A percentile compares a stretch with the other conserved stretches of the same genome.
phyloP scores from a whole-genome alignment of 2,113 vertebrate species.

The Nestor notabilis region DNA sequence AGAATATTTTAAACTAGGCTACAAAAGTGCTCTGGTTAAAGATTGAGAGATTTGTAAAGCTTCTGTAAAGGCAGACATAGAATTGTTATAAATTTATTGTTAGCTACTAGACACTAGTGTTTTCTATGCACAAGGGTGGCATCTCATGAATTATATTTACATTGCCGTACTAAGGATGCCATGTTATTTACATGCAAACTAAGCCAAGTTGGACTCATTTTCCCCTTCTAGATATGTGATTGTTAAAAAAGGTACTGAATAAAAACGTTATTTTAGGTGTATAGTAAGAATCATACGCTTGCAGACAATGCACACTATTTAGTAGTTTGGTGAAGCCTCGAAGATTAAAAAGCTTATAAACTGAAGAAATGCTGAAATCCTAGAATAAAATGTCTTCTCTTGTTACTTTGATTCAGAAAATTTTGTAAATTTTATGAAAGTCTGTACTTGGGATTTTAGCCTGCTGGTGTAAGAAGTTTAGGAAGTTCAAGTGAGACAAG shows the following conservation, averaged over 20 bases:
- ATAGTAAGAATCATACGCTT: not conserved
- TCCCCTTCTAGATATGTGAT: not conserved
- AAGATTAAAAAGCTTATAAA: not conserved
- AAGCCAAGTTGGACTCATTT: not conserved
- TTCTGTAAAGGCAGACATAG: not conserved
- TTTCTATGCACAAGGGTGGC: not conserved
- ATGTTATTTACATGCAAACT: not conserved
- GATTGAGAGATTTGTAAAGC: not conserved
- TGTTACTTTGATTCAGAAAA: not conserved
- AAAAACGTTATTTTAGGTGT: not conserved
- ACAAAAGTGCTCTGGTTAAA: not conserved
- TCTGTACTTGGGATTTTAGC: not conserved
- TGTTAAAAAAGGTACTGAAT: not conserved
- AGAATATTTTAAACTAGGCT: not conserved
- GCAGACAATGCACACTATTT: not conserved
- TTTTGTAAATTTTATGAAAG: not conserved
- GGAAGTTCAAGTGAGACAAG: not conserved
- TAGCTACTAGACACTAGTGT: not conserved
- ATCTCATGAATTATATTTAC: not conserved
- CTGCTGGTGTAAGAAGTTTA: not conserved
- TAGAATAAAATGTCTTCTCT: not conserved
- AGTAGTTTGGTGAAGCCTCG: not conserved
- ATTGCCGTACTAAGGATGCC: not conserved
- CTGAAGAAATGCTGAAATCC: not conserved
- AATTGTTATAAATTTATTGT: not conserved